Evolutionary conservation across 2,797 vertebrate species (phyloP).

Genomic region (Fratercula arctica): DNA sequence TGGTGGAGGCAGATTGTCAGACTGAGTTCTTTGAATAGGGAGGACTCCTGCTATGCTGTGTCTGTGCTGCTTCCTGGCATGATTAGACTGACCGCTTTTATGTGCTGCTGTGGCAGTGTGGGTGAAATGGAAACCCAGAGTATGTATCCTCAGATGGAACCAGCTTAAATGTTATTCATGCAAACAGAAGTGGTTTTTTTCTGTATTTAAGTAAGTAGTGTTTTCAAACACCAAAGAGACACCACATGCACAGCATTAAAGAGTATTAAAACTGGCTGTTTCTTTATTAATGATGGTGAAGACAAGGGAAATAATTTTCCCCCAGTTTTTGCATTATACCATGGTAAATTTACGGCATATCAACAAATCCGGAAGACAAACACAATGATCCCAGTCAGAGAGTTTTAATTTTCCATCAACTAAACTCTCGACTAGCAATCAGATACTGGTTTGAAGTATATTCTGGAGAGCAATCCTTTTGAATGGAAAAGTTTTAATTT

Average conservation of each 20-base stretch:
- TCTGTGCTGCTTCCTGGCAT: constrained; percentile 94
- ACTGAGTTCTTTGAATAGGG: constrained; percentile 94
- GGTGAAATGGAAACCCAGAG: constrained; percentile 97
- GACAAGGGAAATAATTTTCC: neutral
- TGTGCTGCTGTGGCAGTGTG: constrained; percentile 90
- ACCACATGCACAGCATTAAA: constrained; percentile 85
- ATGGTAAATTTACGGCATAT: constrained; percentile 39
- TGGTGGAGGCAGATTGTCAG: constrained; percentile 93
- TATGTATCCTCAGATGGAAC: constrained; percentile 93
- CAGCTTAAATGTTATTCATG: constrained; percentile 93
- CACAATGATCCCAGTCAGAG: constrained; percentile 24
- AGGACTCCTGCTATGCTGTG: constrained; percentile 98
- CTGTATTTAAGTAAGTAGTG: constrained; percentile 77
- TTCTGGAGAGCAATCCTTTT: neutral
- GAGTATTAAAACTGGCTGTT: constrained; percentile 86
- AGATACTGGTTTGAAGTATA: neutral
- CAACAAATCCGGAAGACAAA: constrained; percentile 50
- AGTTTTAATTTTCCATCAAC: constrained; percentile 12
- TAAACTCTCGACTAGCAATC: constrained; percentile 27
- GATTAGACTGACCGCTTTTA: constrained; percentile 88
- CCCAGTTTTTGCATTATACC: constrained; percentile 23
- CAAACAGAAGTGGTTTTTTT: constrained; percentile 86
- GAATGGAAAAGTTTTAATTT: neutral
- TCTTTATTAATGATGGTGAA: constrained; percentile 70
- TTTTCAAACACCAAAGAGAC: constrained; percentile 82